A percentile compares a stretch with the other conserved stretches of the same genome.
Evolutionary conservation across 2,797 vertebrate genomes (phyloP).

Genomic region (Neosilurus hyrtlii): DNA sequence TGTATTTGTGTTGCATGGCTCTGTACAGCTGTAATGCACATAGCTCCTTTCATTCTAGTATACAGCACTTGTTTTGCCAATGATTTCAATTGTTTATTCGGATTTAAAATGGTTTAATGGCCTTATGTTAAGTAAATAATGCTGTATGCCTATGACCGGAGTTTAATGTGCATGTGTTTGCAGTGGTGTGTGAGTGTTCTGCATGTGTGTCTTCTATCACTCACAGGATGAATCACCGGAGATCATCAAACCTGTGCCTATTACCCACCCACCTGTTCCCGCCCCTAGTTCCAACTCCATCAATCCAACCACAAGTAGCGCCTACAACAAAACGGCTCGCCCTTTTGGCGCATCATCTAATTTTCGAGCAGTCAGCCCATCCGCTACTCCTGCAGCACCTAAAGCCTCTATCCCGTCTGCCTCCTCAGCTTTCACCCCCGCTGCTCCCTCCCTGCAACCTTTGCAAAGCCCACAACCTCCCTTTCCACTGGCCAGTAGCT

Average conservation of each 20-base stretch:
- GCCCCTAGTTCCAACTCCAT: slow-evolving; percentile 73
- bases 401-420: slow-evolving; percentile 92
- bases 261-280: slow-evolving; percentile 78
- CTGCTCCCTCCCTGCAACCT: slow-evolving; percentile 71
- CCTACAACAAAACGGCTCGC: slow-evolving; percentile 93
- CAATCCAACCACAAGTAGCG: slow-evolving; percentile 62
- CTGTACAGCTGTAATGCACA: not conserved
- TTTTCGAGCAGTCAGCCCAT: slow-evolving; percentile 49
- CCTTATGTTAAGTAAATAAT: not conserved
- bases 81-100: not conserved
- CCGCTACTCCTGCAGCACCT: slow-evolving; percentile 69
- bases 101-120: not conserved
- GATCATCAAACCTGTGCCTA: slow-evolving; percentile 94
- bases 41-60: slow-evolving; percentile 7
- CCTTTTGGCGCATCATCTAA: slow-evolving; percentile 81
- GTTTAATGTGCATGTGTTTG: slow-evolving; percentile 48
- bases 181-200: slow-evolving; percentile 65
- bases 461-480: slow-evolving; percentile 74
- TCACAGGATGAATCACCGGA: slow-evolving; percentile 85
- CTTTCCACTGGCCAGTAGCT: slow-evolving; percentile 77
- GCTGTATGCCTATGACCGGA: slow-evolving; percentile 4
- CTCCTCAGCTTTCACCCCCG: slow-evolving; percentile 92
- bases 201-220: slow-evolving; percentile 75
- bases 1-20: slow-evolving; percentile 7
- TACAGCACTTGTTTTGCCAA: not conserved